Percentiles rank a stretch among this genome's conserved stretches.
Conservation (phyloP, 2,113 vertebrate genomes). For the Diphyllodes magnificus region DNA sequence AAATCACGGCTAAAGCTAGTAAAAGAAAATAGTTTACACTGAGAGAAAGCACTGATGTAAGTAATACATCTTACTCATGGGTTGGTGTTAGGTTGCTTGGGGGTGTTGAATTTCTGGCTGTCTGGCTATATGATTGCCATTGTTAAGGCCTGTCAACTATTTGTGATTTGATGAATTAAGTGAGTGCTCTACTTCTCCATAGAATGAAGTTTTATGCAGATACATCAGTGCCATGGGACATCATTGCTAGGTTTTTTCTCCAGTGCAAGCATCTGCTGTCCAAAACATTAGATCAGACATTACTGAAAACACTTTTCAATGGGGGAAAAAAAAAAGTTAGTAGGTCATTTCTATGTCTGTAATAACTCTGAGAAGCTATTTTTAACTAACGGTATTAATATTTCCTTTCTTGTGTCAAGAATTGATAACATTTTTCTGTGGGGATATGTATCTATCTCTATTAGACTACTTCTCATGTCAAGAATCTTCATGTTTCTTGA, state of each 20-base stretch:
- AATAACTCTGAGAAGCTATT: background rate
- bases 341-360: background rate
- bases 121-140: background rate
- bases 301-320: background rate
- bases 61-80: background rate
- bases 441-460: background rate
- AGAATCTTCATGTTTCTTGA: background rate
- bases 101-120: background rate
- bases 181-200: background rate
- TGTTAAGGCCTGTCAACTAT: background rate
- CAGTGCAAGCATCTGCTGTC: background rate
- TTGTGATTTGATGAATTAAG: constrained; percentile 17
- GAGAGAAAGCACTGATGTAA: background rate
- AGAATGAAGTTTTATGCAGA: constrained; percentile 21
- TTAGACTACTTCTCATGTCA: background rate
- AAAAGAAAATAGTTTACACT: background rate
- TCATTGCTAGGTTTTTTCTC: background rate
- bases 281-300: background rate
- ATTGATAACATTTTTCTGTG: background rate
- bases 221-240: background rate
- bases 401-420: background rate
- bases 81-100: background rate
- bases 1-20: background rate
- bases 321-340: background rate
- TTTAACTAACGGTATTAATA: background rate